Evolutionary conservation across 1,140 invertebrate species (phyloP).

Genomic region (Ctenoplectra terminalis): DNA sequence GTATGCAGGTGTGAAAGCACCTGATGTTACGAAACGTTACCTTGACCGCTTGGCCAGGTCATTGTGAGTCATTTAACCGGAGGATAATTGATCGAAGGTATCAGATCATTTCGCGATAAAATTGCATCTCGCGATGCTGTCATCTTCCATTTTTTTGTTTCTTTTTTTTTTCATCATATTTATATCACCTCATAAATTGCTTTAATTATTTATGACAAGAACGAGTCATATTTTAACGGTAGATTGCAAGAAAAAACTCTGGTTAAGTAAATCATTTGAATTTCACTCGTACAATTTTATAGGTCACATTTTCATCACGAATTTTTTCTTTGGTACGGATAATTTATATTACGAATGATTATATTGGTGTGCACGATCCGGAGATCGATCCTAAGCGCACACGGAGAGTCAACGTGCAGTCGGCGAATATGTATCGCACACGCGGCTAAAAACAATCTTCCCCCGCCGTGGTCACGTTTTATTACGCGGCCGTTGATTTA

Average conservation of each 20-base stretch:
- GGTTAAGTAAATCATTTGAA: too few species aligned
- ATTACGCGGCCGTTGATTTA: slow-evolving; percentile 15
- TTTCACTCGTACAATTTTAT: too few species aligned
- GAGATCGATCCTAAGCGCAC: too few species aligned
- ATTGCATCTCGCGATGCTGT: too few species aligned
- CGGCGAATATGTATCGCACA: too few species aligned
- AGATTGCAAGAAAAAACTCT: too few species aligned
- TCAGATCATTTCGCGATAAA: not conserved
- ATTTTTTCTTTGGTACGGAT: too few species aligned
- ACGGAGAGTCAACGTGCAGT: not conserved
- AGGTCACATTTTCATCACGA: too few species aligned
- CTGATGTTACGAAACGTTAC: slow-evolving; percentile 59
- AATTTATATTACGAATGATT: too few species aligned
- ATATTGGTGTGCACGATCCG: too few species aligned
- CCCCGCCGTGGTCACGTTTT: not conserved
- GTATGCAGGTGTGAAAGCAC: slow-evolving; percentile 55
- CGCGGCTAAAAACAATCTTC: not conserved
- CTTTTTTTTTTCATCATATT: not conserved
- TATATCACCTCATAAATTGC: not conserved
- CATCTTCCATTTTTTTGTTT: not conserved
- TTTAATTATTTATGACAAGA: too few species aligned
- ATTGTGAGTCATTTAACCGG: slow-evolving; percentile 45
- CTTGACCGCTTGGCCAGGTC: slow-evolving; percentile 63
- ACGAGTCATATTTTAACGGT: too few species aligned
- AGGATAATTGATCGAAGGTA: not conserved